Evolutionary conservation across 2,797 vertebrate genomes (phyloP), one percentile per base, ranked within the genome.

Genomic region (Malacoraja senta): DNA sequence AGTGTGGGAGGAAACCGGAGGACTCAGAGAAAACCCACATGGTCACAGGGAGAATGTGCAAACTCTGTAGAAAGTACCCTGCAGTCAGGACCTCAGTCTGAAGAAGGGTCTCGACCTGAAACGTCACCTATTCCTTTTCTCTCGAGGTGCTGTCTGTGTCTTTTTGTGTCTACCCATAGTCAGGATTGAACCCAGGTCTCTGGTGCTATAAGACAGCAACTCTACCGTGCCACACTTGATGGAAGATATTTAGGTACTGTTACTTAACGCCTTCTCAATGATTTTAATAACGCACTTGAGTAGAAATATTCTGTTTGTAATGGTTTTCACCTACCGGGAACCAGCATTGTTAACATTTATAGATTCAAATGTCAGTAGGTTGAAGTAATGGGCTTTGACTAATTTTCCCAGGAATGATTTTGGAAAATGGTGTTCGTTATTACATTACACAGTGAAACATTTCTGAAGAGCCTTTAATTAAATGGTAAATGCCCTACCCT

Each of bases 361-460:
- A 44, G 71, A 92, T 74, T 76, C 21, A 92, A 74, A 76, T 92
- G 90, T 29, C 71, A 92, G 72, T 53, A 15, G 26, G 3, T 44
- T 92, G 90, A 92, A 76, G 38, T 92, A 58, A 92, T n/a, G 38
- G 38, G 38, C 35, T 92, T 92, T 92, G 90, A 92, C 38, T 92
- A 13, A 92, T 76, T 92, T 74, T 44, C 71, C 90, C 4, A n/a
- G 21, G 71, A 44, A 74, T n/a, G 12, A 58, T 58, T 92, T 76
- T 10, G 44, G 71, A 38, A 76, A 53, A 38, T 91, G 15, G 71
- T 26, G 90, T 91, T 3, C 7, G 35, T 91, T 91, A 91, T n/a
- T 74, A 15, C 72, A n/a, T 92, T 92, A 63, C 71, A 92, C 7
- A 58, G 26, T n/a, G 68, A 24, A 92, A 58, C 90, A 76, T 76